A percentile compares a stretch with the other conserved stretches of the same genome.
Evolutionary conservation across 1,140 invertebrate genomes (phyloP).

Genomic region (Oryctes rhinoceros): DNA sequence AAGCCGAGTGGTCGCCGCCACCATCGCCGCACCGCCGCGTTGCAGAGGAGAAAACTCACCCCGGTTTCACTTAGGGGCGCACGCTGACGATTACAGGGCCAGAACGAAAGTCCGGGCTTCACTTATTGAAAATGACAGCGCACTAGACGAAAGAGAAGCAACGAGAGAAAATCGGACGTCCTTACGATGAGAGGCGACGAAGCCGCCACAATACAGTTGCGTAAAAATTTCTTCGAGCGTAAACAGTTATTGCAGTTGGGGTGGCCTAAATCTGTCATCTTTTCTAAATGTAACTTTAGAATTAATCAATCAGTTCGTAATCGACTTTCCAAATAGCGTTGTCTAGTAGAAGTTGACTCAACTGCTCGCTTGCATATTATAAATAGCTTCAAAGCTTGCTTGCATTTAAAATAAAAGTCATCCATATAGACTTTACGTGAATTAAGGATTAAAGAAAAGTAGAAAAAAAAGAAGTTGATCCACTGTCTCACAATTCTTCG

Average conservation of each 20-base stretch:
- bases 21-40: neutral
- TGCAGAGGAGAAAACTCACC: neutral
- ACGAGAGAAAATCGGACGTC: neutral
- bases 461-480: no score
- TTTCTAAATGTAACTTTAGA: no score
- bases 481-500: no score
- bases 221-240: neutral
- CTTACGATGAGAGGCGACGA: neutral
- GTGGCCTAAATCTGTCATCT: no score
- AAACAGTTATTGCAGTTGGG: neutral
- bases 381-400: no score
- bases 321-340: no score
- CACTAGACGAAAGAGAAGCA: neutral
- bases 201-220: neutral
- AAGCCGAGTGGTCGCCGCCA: slow-evolving; percentile 41
- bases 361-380: no score
- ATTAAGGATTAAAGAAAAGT: no score
- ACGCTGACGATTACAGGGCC: slow-evolving; percentile 40
- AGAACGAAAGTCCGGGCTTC: slow-evolving; percentile 42
- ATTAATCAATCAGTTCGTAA: no score
- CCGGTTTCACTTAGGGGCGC: slow-evolving; percentile 42
- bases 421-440: no score
- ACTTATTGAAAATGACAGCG: slow-evolving; percentile 43
- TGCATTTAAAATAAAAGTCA: no score
- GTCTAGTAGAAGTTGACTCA: no score